Evolutionary conservation across 2,888 invertebrate species (phyloP).

Genomic region (Bedellia somnulentella): DNA sequence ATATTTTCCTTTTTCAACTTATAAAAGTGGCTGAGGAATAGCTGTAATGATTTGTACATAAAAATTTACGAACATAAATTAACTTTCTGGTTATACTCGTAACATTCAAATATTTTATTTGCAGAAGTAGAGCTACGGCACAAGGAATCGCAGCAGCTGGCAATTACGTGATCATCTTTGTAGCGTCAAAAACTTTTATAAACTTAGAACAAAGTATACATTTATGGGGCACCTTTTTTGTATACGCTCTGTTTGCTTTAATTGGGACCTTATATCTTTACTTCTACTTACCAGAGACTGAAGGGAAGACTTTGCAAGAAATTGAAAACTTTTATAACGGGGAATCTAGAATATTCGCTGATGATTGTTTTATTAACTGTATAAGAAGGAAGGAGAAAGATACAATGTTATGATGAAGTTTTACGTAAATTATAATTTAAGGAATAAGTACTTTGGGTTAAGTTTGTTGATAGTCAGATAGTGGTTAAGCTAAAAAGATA

Average conservation of each 20-base stretch:
- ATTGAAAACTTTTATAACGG: conserved; percentile 48
- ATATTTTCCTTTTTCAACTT: too few species aligned
- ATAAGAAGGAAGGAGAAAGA: too few species aligned
- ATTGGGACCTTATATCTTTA: conserved; percentile 50
- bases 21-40: too few species aligned
- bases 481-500: too few species aligned
- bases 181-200: conserved; percentile 55
- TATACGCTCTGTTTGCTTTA: conserved; percentile 44
- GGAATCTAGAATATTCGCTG: conserved; percentile 32
- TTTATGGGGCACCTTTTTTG: conserved; percentile 50
- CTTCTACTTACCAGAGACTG: conserved; percentile 58
- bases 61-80: background rate
- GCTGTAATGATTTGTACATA: background rate
- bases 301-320: conserved; percentile 51
- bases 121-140: conserved; percentile 52
- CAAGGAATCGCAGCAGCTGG: conserved; percentile 56
- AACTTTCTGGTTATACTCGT: background rate
- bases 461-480: too few species aligned
- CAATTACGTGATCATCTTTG: conserved; percentile 52
- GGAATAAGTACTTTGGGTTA: too few species aligned
- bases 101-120: too few species aligned
- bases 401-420: too few species aligned
- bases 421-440: too few species aligned
- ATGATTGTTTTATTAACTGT: conserved; percentile 36
- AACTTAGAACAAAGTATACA: conserved; percentile 38